Conservation (phyloP, 2,797 vertebrate genomes). For the Myotis pilosus region DNA sequence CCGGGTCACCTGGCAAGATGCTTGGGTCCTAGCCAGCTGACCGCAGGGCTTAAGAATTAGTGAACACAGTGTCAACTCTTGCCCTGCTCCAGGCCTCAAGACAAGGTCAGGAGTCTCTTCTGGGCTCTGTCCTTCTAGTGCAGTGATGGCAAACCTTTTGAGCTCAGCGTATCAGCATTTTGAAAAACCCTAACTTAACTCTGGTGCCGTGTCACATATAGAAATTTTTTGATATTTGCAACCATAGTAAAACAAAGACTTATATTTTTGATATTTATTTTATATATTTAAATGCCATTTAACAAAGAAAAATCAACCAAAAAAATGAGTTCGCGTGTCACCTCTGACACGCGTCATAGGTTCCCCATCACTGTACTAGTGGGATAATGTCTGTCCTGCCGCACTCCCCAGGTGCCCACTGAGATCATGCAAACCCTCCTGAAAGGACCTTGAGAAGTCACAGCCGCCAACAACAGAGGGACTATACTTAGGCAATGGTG, state of each 20-base stretch:
- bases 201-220: no score
- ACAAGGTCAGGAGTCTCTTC: neutral
- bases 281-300: no score
- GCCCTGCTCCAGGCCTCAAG: neutral
- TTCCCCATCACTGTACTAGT: no score
- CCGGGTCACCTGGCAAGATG: neutral
- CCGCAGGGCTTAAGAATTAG: neutral
- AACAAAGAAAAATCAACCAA: no score
- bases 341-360: no score
- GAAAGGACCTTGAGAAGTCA: neutral
- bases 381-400: neutral
- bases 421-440: neutral
- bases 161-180: no score
- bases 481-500: neutral
- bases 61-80: neutral
- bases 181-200: no score
- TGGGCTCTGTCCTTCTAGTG: neutral
- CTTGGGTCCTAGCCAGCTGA: neutral
- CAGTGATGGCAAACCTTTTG: no score
- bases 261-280: no score
- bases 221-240: no score
- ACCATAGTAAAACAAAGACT: no score
- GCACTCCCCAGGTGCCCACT: neutral
- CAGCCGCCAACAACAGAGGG: neutral
- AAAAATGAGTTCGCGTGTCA: no score